Percentiles rank a stretch among this genome's conserved stretches.
Evolutionary conservation across 1,140 invertebrate genomes (phyloP).

Genomic region (Grapholita molesta): DNA sequence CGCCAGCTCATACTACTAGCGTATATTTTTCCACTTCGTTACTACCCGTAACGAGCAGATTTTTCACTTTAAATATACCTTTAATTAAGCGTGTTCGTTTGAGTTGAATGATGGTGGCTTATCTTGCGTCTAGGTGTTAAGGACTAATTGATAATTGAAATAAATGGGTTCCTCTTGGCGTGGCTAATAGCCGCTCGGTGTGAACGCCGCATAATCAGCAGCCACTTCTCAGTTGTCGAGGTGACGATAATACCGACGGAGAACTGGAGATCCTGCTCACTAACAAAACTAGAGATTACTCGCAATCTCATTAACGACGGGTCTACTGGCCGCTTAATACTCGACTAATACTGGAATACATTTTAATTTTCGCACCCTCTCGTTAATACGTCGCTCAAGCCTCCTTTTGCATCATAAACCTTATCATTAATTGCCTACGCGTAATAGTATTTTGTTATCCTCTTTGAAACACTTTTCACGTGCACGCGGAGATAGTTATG

Average conservation of each 20-base stretch:
- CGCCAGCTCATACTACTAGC: slow-evolving; percentile 26
- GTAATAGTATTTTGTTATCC: background rate
- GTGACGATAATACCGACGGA: slow-evolving; percentile 45
- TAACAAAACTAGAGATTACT: slow-evolving; percentile 52
- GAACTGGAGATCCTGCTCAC: slow-evolving; percentile 26
- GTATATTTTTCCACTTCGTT: slow-evolving; percentile 53
- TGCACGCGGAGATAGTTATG: too few relatives aligned
- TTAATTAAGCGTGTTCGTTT: slow-evolving; percentile 57
- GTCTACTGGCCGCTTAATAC: slow-evolving; percentile 37
- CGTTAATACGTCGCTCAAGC: slow-evolving; percentile 30
- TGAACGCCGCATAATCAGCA: slow-evolving; percentile 58
- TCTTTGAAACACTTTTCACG: background rate
- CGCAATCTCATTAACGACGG: slow-evolving; percentile 43
- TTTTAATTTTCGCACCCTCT: slow-evolving; percentile 46
- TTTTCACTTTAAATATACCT: slow-evolving; percentile 66
- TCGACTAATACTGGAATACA: slow-evolving; percentile 34
- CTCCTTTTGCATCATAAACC: slow-evolving; percentile 14
- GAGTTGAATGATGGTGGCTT: slow-evolving; percentile 45
- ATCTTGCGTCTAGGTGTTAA: slow-evolving; percentile 63
- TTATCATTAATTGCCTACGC: background rate
- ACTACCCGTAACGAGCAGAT: slow-evolving; percentile 42
- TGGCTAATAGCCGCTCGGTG: slow-evolving; percentile 57
- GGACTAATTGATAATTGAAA: slow-evolving; percentile 72
- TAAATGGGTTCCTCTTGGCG: slow-evolving; percentile 56
- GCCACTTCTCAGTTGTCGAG: slow-evolving; percentile 68